phyloP scores from a whole-genome alignment of 2,888 invertebrate genomes.

The Philonicus albiceps region DNA sequence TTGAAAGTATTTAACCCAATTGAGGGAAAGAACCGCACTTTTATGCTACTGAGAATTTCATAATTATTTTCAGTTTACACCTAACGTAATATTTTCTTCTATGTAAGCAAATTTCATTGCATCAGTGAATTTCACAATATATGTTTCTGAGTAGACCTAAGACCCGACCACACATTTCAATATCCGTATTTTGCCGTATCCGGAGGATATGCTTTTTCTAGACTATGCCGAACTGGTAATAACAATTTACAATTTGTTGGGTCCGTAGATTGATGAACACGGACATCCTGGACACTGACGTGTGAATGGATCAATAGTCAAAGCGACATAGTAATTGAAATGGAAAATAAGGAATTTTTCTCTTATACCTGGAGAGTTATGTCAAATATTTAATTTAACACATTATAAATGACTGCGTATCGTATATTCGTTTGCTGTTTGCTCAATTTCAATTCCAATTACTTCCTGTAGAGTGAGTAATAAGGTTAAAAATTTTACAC shows the following conservation, averaged over 20 bases:
- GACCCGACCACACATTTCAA: background rate
- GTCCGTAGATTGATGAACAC: background rate
- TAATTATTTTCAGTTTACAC: background rate
- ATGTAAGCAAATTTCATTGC: background rate
- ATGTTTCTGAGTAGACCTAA: background rate
- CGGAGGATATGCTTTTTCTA: no score
- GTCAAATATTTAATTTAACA: background rate
- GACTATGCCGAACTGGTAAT: no score
- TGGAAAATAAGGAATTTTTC: background rate
- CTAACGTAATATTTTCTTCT: background rate
- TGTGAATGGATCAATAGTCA: background rate
- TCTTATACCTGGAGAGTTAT: background rate
- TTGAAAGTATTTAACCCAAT: background rate
- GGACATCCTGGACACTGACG: no score
- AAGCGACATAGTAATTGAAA: background rate
- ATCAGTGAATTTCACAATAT: background rate
- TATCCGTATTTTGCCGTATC: background rate
- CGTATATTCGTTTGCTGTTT: no score
- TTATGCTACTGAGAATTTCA: background rate
- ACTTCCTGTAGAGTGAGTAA: no score
- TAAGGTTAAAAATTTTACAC: no score
- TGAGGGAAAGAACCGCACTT: background rate
- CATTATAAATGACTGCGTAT: background rate
- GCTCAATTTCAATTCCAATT: no score
- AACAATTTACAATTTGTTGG: background rate